Percentiles rank a stretch among this genome's conserved stretches.
Conservation (phyloP, 2,113 vertebrate species). For the Platysteira castanea region DNA sequence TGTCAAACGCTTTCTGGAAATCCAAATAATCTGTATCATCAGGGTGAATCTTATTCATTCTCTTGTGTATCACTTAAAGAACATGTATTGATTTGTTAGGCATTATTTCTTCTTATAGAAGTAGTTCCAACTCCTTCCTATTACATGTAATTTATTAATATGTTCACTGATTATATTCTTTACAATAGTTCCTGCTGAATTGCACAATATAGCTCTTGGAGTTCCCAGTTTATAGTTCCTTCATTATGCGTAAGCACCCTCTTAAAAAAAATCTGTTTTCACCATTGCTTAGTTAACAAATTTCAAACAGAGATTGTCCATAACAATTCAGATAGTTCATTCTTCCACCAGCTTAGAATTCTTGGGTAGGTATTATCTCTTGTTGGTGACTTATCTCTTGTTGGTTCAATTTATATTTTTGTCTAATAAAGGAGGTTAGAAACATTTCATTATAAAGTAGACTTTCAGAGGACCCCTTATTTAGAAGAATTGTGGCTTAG, state of each 20-base stretch:
- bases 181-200: neutral
- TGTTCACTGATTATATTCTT: neutral
- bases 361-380: neutral
- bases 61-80: neutral
- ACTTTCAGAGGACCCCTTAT: neutral
- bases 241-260: neutral
- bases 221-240: neutral
- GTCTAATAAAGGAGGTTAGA: neutral
- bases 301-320: neutral
- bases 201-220: neutral
- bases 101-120: neutral
- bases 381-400: neutral
- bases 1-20: conserved; percentile 9
- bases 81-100: neutral
- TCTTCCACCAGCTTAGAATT: neutral
- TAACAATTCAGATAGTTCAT: neutral
- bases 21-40: neutral
- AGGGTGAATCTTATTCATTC: neutral
- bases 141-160: neutral
- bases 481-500: neutral
- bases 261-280: neutral
- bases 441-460: neutral
- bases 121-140: neutral
- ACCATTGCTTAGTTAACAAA: neutral
- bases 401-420: neutral